Evolutionary conservation across 1,140 invertebrate genomes (phyloP), one percentile per base, ranked within the genome.

Genomic region (Hycleus phaleratus): DNA sequence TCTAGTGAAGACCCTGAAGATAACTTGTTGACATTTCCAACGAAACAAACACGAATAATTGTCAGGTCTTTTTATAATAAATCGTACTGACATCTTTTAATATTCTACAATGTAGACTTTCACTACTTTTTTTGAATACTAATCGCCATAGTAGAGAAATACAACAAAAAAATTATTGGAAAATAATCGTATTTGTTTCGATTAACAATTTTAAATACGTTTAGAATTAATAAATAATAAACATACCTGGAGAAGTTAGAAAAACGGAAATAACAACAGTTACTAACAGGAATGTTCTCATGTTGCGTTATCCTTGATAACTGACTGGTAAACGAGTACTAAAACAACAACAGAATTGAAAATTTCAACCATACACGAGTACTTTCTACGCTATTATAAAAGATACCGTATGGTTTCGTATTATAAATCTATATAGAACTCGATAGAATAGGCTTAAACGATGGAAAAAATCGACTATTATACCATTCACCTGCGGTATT

Each of bases 241-340:
- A 32, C 59, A 42, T 52, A 60, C 59, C 59, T 44, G 47, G 26
- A 43, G 56, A 58, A 38, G 58, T 42, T 46, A 56, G 38, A 46
- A 58, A 51, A 60, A 65, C 39, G 26, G 52, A 46, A 26, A 32
- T 32, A 32, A 32, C 32, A 32, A 32, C 32, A 32, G 32, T 32
- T 32, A 51, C 49, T 12, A 57, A 54, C 38, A 61, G 49, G 56
- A 62, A 54, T 58, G 58, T 45, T 63, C 57, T 62, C 63, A 65
- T 62, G 54, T 50, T 60, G 61, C 58, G 53, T 58, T 65, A 65
- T 65, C 63, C 63, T 65, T 65, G 63, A 53, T 62, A 62, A 65
- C 61, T 32, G 32, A 65, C 61, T 32, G 32, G 32, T 7, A 32
- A 32, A 32, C 32, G 32, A 7, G 32, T 32, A 32, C 32, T 18